Evolutionary conservation across 2,797 vertebrate genomes (phyloP).

Genomic region (Chelonia mydas): DNA sequence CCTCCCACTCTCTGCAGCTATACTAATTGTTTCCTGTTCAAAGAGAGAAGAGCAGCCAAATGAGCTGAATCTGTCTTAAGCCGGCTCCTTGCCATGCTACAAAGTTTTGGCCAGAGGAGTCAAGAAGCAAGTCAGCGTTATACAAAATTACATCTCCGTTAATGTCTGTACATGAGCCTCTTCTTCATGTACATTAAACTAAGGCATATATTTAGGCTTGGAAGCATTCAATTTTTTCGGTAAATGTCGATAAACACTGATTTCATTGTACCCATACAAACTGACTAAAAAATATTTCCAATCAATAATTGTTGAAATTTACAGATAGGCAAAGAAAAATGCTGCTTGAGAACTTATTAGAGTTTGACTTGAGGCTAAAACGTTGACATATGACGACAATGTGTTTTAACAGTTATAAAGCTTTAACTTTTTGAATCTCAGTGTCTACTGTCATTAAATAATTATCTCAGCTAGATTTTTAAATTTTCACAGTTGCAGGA

Average conservation of each 20-base stretch:
- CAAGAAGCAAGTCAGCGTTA: conserved; percentile 19
- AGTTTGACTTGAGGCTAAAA: background rate
- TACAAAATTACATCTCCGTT: background rate
- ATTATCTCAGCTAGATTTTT: background rate
- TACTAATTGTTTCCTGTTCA: conserved; percentile 38
- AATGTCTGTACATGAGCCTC: background rate
- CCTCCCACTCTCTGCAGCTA: conserved; percentile 3
- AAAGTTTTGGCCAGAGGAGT: conserved; percentile 21
- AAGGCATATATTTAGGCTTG: background rate
- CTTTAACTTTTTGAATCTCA: background rate
- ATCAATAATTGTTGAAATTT: background rate
- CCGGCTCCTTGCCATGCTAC: conserved; percentile 20
- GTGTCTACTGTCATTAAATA: background rate
- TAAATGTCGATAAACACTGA: background rate
- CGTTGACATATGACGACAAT: background rate
- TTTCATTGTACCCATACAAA: background rate
- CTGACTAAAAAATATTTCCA: background rate
- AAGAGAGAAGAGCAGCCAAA: conserved; percentile 1
- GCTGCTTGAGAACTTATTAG: background rate
- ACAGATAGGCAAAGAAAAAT: background rate
- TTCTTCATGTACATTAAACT: background rate
- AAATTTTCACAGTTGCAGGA: too few species aligned
- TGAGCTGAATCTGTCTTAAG: background rate
- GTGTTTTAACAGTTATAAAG: background rate
- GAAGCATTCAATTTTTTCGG: background rate